Evolutionary conservation across 2,113 vertebrate genomes (phyloP), one percentile per base, ranked within the genome.

Genomic region (Pygoscelis antarcticus): DNA sequence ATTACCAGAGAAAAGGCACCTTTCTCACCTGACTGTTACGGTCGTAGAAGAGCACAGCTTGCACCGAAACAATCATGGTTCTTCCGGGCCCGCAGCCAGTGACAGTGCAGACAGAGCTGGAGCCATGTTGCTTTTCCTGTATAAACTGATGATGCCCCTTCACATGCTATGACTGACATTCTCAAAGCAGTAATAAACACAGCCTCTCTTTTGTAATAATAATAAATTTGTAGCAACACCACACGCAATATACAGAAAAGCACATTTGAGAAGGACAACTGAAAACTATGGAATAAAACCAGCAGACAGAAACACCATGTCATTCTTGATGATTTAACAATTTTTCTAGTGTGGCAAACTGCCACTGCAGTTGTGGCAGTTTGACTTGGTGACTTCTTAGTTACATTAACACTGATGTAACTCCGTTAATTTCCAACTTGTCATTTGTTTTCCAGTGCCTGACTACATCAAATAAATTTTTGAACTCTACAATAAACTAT

Each of bases 51-150:
- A 74, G 49, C 55, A 54, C 46, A 16, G 26, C 13, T 38, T 20
- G 62, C 64, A 34, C 16, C 2, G 1, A 22, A 16, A 29, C 32
- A 17, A 23, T 5, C 4, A 8, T 1, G 2, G 29, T 14, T 79
- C 51, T 69, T 78, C 51, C 1, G 5, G 34, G 9, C 13, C 65
- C 7, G 10, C 2, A 4, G 69, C 19, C 61, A 60, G 55, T 3
- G 27, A 9, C 64, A 32, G 55, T 0, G 15, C 77, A 78, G 70
- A 13, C 75, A 52, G 26, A 77, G 65, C 58, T 58, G 42, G 20
- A 60, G 70, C 69, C 0, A 1, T 3, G 4, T 11, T 51, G 82
- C 60, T 40, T 27, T 69, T n/a, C n/a, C 60, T 2, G 0, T 13
- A 19, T 20, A 32, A 83, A 26, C 40, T 9, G 20, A 26, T 9